Evolutionary conservation across 2,888 invertebrate species (phyloP), one percentile per base, ranked within the genome.

Genomic region (Cosmopolites sordidus): DNA sequence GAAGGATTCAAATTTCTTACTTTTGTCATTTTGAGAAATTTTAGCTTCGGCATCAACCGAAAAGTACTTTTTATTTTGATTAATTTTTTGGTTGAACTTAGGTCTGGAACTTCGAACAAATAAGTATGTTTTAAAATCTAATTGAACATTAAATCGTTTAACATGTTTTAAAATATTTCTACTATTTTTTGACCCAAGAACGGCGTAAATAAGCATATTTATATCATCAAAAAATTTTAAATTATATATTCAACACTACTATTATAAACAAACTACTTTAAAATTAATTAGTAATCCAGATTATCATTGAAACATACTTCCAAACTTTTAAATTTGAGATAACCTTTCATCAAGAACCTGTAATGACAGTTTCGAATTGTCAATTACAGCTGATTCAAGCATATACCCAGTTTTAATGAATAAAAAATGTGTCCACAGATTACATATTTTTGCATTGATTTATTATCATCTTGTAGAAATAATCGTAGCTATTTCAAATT

Each of bases 71-170:
- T 66, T 66, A 46, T 62, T 66, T 56, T 66, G 62, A 40, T 54
- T 63, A 8, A 64, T 58, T 64, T 66, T 66, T 48, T 66, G 63
- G 41, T 65, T 54, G 68, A 67, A 12, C 12, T 33, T 68, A 5
- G 43, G 60, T 41, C 51, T 59, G 39, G 63, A 60, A 47, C 58
- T 61, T 57, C 62, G 57, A 27, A 57, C 29, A 33, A 33, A 33
- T 30, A 57, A 33, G 14, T 27, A 44, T 16, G 41, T 54, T 42
- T 29, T 54, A 16, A 33, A 12, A 40, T 37, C 40, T 37, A 51
- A 16, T 27, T 37, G 27, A 48, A 39, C 44, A 33, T 37, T 43
- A 43, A 39, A 43, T 39, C 43, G 53, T 51, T 33, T 51, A 27
- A 48, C 40, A 43, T 41, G 51, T 38, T 56, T 54, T 44, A 58